Percentiles rank a stretch among this genome's conserved stretches.
phyloP scores from a whole-genome alignment of 2,888 invertebrate species.

The Creontiades dilutus region DNA sequence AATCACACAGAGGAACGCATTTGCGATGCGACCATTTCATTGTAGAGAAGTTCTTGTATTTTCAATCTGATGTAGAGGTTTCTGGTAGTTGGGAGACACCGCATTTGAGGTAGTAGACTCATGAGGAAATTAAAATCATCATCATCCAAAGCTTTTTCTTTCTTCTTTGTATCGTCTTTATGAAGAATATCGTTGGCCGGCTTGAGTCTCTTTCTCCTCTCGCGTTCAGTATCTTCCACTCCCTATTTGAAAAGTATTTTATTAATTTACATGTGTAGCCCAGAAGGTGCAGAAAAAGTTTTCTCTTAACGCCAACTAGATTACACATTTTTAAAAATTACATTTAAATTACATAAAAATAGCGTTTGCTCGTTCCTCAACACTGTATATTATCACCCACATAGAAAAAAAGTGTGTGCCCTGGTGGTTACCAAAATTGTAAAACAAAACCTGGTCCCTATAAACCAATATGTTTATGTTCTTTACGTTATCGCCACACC shows the following conservation, averaged over 20 bases:
- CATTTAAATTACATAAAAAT: too few species aligned
- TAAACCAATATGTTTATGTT: too few species aligned
- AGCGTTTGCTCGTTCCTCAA: too few species aligned
- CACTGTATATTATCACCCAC: too few species aligned
- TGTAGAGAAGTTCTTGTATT: conserved; percentile 79
- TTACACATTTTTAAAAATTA: too few species aligned
- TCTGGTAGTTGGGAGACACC: conserved; percentile 78
- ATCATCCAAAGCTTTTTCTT: conserved; percentile 76
- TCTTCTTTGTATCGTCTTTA: not conserved
- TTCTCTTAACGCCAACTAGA: too few species aligned
- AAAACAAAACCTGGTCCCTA: too few species aligned
- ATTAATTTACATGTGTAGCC: too few species aligned
- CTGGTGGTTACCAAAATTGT: too few species aligned
- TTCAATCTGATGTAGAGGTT: conserved; percentile 78
- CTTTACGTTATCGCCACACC: too few species aligned
- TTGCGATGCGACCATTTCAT: conserved; percentile 69
- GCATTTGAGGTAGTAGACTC: conserved; percentile 78
- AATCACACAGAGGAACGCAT: not conserved
- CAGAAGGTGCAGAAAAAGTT: too few species aligned
- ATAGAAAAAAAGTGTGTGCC: too few species aligned
- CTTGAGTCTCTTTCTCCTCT: not conserved
- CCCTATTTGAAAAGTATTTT: not conserved
- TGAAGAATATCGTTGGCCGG: not conserved
- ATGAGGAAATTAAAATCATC: conserved; percentile 79
- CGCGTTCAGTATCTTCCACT: not conserved